A percentile compares a stretch with the other conserved stretches of the same genome.
Conservation (phyloP, 35 echinoderm and acorn worm genomes). For the Apostichopus californicus region DNA sequence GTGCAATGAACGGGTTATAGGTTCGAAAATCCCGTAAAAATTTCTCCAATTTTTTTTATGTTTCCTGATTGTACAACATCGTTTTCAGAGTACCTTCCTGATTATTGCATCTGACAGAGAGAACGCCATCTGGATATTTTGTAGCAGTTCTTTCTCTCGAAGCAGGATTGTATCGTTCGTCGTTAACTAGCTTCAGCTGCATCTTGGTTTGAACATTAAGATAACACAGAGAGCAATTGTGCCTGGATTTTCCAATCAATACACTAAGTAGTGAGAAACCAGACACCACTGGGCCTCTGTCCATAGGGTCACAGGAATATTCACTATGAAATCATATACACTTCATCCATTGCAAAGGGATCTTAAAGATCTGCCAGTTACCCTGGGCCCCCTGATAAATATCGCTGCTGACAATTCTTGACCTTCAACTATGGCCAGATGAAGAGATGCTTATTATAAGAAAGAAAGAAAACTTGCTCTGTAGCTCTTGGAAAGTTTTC, state of each 20-base stretch:
- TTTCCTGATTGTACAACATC: no score
- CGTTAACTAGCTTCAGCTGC: background rate
- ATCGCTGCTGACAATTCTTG: background rate
- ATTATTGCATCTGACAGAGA: background rate
- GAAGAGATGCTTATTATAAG: background rate
- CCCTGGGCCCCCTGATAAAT: background rate
- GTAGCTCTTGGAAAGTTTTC: background rate
- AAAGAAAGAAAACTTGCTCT: background rate
- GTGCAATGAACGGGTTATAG: no score
- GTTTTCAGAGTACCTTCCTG: background rate
- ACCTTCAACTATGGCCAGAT: background rate
- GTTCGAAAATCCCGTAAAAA: no score
- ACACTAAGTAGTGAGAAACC: background rate
- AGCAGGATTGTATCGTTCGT: background rate
- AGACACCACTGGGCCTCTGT: background rate
- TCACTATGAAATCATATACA: background rate
- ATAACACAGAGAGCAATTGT: background rate
- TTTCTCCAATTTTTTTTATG: no score
- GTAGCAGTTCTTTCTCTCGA: background rate
- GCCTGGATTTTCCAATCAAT: conserved; percentile 3
- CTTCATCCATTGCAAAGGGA: background rate
- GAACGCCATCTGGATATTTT: background rate
- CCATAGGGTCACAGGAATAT: background rate
- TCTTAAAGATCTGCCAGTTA: background rate
- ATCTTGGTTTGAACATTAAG: background rate